Conservation (phyloP, 2,888 invertebrate species). For the Cristatella mucedo region DNA sequence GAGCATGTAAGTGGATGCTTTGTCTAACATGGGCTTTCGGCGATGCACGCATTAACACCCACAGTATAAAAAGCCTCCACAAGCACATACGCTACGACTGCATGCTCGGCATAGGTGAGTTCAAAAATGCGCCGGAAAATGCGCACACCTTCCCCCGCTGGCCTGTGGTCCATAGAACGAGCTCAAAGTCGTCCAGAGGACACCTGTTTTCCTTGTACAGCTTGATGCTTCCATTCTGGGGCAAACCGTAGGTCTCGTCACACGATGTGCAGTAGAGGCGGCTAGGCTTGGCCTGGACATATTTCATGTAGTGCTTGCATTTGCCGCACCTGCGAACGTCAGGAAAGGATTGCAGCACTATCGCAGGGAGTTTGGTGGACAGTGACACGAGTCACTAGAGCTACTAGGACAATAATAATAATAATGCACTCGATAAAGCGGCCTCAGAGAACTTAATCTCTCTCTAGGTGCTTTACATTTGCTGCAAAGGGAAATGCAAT, state of each 20-base stretch:
- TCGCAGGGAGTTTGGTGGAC: no score
- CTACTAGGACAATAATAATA: no score
- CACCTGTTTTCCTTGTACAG: constrained; percentile 88
- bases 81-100: constrained; percentile 6
- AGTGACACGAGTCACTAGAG: no score
- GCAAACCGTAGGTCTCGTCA: constrained; percentile 85
- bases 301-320: constrained; percentile 91
- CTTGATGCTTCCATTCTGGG: constrained; percentile 67
- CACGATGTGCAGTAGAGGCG: constrained; percentile 86
- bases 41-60: no score
- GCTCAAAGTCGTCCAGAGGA: constrained; percentile 90
- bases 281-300: constrained; percentile 79
- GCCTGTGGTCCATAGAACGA: constrained; percentile 85
- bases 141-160: constrained; percentile 58
- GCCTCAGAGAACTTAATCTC: no score
- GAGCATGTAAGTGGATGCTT: no score
- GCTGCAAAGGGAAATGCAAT: no score
- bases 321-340: constrained; percentile 56
- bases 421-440: no score
- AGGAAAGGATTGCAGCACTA: no score
- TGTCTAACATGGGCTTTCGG: no score
- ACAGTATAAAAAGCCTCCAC: neutral
- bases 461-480: no score
- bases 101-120: neutral
- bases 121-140: no score